Conservation (phyloP, 2,888 invertebrate genomes). For the Gerosis bhagava region DNA sequence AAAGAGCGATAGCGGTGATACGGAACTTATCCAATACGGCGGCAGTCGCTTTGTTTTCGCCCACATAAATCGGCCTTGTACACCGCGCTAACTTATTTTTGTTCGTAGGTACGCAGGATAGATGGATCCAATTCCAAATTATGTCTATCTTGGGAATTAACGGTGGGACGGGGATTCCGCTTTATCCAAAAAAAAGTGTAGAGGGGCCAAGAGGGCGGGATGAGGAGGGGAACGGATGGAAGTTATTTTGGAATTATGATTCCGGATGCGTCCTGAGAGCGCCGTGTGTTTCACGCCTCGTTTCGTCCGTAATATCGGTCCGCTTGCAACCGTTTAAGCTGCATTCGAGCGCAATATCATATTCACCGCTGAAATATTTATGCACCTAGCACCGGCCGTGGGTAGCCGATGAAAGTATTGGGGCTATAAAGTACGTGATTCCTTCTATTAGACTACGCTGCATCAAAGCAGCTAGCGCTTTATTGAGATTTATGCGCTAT, state of each 20-base stretch:
- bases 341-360: conserved; percentile 51
- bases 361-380: conserved; percentile 46
- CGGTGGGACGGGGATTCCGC: conserved; percentile 77
- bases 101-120: conserved; percentile 76
- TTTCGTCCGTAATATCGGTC: conserved; percentile 68
- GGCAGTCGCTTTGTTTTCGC: conserved; percentile 64
- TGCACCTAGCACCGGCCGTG: conserved; percentile 13
- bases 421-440: conserved; percentile 14
- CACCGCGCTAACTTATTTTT: conserved; percentile 63
- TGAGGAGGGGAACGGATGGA: conserved; percentile 57
- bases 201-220: conserved; percentile 44
- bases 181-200: conserved; percentile 74
- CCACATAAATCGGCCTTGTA: conserved; percentile 64
- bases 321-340: conserved; percentile 62
- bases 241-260: conserved; percentile 82
- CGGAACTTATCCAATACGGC: conserved; percentile 24
- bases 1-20: conserved; percentile 15
- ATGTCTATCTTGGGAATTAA: conserved; percentile 83
- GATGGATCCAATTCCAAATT: conserved; percentile 84
- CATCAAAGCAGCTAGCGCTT: conserved; percentile 3
- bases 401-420: conserved; percentile 14
- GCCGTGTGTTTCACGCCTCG: conserved; percentile 78
- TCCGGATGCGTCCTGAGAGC: conserved; percentile 76
- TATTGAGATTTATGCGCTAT: neutral
- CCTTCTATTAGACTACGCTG: neutral